These are phyloP conservation scores for Synanthedon tipuliformis DNA, from an alignment of 2,888 invertebrate species.

Conservation along the genomic window DNA sequence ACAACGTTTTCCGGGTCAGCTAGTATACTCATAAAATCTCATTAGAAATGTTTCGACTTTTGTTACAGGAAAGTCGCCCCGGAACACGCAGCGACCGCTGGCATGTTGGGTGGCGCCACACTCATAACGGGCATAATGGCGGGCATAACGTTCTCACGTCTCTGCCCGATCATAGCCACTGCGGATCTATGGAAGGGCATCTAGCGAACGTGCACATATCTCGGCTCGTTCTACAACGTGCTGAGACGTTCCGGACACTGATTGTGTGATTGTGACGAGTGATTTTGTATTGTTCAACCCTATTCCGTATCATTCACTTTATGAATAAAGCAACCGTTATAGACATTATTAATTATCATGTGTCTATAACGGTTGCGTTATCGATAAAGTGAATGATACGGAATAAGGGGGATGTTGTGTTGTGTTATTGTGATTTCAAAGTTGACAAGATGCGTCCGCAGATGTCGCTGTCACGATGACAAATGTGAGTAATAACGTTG, in stretches of 20 bases:
- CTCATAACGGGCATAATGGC: conserved; percentile 88
- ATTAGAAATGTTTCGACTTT: conserved; percentile 3
- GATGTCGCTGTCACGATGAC: no score
- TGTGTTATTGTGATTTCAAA: neutral
- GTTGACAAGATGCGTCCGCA: no score
- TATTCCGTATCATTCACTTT: no score
- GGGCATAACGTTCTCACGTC: conserved; percentile 82
- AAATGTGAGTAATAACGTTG: no score
- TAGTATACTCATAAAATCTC: no score
- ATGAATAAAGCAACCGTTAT: no score
- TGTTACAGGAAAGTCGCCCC: conserved; percentile 80
- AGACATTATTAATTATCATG: no score
- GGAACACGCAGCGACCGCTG: conserved; percentile 85
- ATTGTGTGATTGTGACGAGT: neutral
- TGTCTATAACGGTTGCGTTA: no score
- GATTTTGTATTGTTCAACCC: neutral
- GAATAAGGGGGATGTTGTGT: no score
- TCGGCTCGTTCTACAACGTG: neutral
- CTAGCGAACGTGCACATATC: conserved; percentile 27
- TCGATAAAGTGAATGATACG: no score
- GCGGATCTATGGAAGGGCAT: conserved; percentile 24
- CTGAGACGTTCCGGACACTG: neutral
- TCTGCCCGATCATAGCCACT: conserved; percentile 74
- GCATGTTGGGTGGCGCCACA: conserved; percentile 96
- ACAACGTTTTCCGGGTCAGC: no score